Percentiles rank a stretch among this genome's conserved stretches.
phyloP scores from a whole-genome alignment of 2,113 vertebrate species.

The Phyllopteryx taeniolatus region DNA sequence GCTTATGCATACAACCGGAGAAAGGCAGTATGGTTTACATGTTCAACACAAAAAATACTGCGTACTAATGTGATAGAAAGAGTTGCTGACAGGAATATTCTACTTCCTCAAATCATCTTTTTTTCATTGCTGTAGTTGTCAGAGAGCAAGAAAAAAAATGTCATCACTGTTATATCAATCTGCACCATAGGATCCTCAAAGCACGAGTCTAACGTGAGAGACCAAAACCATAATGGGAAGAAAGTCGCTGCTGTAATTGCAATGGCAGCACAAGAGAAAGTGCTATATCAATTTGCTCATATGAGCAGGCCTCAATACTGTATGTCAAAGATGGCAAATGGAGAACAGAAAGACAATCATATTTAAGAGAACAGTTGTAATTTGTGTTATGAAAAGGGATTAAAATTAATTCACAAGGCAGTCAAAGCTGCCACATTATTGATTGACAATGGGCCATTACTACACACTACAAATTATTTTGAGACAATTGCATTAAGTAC shows the following conservation, averaged over 20 bases:
- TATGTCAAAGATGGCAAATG: slow-evolving; percentile 11
- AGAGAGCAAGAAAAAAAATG: background rate
- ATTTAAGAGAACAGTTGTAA: slow-evolving; percentile 5
- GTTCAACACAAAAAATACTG: background rate
- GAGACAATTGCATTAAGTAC: slow-evolving; percentile 6
- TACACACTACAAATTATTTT: slow-evolving; percentile 31
- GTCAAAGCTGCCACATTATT: slow-evolving; percentile 35
- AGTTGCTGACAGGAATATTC: no score
- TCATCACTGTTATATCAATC: slow-evolving; percentile 1
- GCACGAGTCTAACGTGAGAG: slow-evolving; percentile 24
- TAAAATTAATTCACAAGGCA: slow-evolving; percentile 30
- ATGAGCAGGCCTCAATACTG: slow-evolving; percentile 22
- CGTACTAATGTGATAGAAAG: background rate
- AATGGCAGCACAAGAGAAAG: slow-evolving; percentile 22
- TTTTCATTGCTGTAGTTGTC: background rate
- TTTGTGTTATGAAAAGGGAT: slow-evolving; percentile 33
- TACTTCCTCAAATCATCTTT: no score
- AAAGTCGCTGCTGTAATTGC: slow-evolving; percentile 21
- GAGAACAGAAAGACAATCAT: background rate
- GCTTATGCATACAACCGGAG: slow-evolving; percentile 8
- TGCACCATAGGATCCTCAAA: slow-evolving; percentile 9
- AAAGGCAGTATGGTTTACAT: background rate
- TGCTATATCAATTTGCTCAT: slow-evolving; percentile 13
- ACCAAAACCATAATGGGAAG: slow-evolving; percentile 14
- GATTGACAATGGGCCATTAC: slow-evolving; percentile 29